A percentile compares a stretch with the other conserved stretches of the same genome.
Conservation (phyloP, 2,888 invertebrate species). For the Choristoneura rosaceana region DNA sequence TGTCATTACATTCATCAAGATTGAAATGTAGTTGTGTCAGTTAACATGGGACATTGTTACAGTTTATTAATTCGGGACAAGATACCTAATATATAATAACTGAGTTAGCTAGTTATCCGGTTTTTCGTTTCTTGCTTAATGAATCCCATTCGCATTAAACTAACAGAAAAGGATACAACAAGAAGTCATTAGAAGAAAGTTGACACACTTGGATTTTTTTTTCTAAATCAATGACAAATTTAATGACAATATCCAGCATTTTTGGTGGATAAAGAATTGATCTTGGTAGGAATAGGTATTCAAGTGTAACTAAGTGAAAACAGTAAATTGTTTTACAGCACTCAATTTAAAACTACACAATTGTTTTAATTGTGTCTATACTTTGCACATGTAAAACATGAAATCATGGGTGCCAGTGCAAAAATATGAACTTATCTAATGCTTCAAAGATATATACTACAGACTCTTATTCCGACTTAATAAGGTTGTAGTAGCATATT, state of each 20-base stretch:
- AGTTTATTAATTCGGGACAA: background rate
- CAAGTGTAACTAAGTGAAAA: constrained; percentile 18
- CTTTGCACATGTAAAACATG: background rate
- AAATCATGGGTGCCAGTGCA: constrained; percentile 10
- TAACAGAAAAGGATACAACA: background rate
- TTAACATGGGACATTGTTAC: background rate
- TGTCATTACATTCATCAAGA: background rate
- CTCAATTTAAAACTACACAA: background rate
- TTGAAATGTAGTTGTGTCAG: background rate
- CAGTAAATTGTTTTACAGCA: constrained; percentile 1
- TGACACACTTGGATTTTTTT: background rate
- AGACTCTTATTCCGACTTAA: too few species aligned
- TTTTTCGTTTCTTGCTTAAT: background rate
- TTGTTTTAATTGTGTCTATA: background rate
- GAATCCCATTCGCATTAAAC: background rate
- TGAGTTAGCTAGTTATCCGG: background rate
- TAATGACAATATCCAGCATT: constrained; percentile 30
- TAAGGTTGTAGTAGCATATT: too few species aligned
- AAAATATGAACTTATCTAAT: too few species aligned
- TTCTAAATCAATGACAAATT: constrained; percentile 1
- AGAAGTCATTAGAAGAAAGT: background rate
- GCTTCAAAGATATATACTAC: too few species aligned
- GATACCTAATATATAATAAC: background rate
- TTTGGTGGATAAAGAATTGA: constrained; percentile 27
- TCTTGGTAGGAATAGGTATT: constrained; percentile 12